phyloP scores from a whole-genome alignment of 2,888 invertebrate species.

The Latheticus oryzae region DNA sequence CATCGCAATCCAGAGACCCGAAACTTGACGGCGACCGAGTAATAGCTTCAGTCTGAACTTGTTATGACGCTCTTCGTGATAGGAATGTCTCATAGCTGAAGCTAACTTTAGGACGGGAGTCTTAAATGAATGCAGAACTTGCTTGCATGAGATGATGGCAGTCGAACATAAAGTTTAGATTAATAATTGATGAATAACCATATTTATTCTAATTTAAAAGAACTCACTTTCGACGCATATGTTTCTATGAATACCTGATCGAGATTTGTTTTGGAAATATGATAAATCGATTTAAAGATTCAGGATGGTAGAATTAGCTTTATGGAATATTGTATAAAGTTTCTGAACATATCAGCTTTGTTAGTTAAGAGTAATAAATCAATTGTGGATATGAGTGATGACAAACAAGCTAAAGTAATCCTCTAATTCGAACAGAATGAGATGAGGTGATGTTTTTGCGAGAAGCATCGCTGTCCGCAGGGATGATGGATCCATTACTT shows the following conservation, averaged over 20 bases:
- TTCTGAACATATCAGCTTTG: slow-evolving; percentile 17
- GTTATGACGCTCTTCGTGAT: slow-evolving; percentile 55
- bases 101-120: slow-evolving; percentile 21
- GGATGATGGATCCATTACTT: slow-evolving; percentile 69
- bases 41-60: slow-evolving; percentile 60
- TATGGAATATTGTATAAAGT: slow-evolving; percentile 1
- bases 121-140: slow-evolving; percentile 32
- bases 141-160: slow-evolving; percentile 26
- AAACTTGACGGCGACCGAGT: slow-evolving; percentile 59
- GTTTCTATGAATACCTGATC: slow-evolving; percentile 16
- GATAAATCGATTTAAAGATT: background rate
- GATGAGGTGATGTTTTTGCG: slow-evolving; percentile 55
- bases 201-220: too few species aligned
- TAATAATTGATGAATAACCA: slow-evolving; percentile 34
- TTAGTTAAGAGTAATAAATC: slow-evolving; percentile 52
- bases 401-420: slow-evolving; percentile 57
- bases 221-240: slow-evolving; percentile 10
- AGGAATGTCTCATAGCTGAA: slow-evolving; percentile 36
- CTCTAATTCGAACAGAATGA: slow-evolving; percentile 54
- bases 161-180: slow-evolving; percentile 25
- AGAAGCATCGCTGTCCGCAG: slow-evolving; percentile 59
- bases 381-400: slow-evolving; percentile 56
- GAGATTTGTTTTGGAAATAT: too few species aligned
- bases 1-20: slow-evolving; percentile 52
- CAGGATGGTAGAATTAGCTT: background rate